A percentile compares a stretch with the other conserved stretches of the same genome.
These are phyloP conservation scores for Erpetoichthys calabaricus DNA, from an alignment of 2,797 vertebrate species.

Conservation along the genomic window DNA sequence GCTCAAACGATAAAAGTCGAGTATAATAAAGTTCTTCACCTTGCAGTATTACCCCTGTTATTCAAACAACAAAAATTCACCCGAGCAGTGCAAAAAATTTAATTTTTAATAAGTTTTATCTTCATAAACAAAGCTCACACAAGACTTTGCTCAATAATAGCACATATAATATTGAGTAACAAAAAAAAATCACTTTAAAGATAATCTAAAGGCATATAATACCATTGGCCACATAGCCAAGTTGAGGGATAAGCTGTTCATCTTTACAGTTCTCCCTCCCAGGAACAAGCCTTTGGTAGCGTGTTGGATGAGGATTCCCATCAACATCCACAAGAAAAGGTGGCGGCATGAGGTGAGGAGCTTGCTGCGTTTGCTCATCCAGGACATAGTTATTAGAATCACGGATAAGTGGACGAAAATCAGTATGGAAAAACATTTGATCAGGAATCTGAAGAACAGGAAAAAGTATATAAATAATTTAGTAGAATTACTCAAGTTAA, in stretches of 20 bases:
- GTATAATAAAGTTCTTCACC: too few species aligned
- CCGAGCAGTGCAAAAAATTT: too few species aligned
- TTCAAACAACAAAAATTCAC: too few species aligned
- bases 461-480: slow-evolving; percentile 12
- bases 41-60: too few species aligned
- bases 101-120: too few species aligned
- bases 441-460: slow-evolving; percentile 74
- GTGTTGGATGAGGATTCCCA: slow-evolving; percentile 86
- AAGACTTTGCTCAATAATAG: background rate
- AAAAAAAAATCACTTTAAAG: slow-evolving; percentile 6
- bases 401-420: slow-evolving; percentile 92
- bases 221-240: slow-evolving; percentile 91
- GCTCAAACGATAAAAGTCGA: too few species aligned
- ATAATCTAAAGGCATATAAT: slow-evolving; percentile 14
- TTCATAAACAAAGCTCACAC: too few species aligned
- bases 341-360: slow-evolving; percentile 95
- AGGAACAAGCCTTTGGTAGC: slow-evolving; percentile 81
- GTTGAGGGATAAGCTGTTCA: slow-evolving; percentile 87
- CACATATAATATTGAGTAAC: background rate
- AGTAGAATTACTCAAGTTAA: background rate
- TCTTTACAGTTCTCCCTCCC: slow-evolving; percentile 93
- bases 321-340: slow-evolving; percentile 94
- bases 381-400: slow-evolving; percentile 93
- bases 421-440: slow-evolving; percentile 98
- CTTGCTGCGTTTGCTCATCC: slow-evolving; percentile 96